phyloP scores from a whole-genome alignment of 2,797 vertebrate species.

The Coregonus ussuriensis region DNA sequence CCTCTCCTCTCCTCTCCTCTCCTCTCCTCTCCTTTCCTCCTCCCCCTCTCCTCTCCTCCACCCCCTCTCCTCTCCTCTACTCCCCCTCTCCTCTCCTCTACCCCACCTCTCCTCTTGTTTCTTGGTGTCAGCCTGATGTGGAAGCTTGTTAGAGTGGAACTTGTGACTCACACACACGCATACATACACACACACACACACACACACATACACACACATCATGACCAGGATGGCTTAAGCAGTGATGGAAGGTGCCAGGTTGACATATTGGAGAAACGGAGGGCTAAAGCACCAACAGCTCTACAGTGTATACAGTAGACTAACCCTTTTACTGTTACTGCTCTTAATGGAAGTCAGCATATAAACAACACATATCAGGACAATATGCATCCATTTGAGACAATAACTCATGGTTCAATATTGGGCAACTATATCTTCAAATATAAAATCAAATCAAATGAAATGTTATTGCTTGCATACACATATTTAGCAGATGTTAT shows the following conservation, averaged over 20 bases:
- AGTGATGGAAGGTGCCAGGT: slow-evolving; percentile 11
- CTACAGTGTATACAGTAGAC: background rate
- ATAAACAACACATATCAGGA: too few species aligned
- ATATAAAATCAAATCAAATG: too few species aligned
- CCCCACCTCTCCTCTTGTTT: too few species aligned
- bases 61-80: too few species aligned
- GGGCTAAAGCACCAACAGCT: slow-evolving; percentile 8
- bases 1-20: too few species aligned
- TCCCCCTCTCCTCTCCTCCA: too few species aligned
- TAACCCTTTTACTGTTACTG: background rate
- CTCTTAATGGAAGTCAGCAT: background rate
- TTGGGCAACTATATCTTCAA: background rate
- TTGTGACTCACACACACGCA: background rate
- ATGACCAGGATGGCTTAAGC: background rate
- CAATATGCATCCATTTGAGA: background rate
- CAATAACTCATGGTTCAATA: background rate
- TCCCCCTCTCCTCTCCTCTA: too few species aligned
- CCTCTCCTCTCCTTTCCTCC: too few species aligned
- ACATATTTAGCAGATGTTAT: background rate
- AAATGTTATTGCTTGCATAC: background rate
- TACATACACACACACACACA: too few species aligned
- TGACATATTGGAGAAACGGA: slow-evolving; percentile 1
- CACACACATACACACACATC: background rate
- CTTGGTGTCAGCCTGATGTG: background rate
- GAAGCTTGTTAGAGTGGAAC: slow-evolving; percentile 3